Evolutionary conservation across 2,113 vertebrate genomes (phyloP).

Genomic region (Sphyrna mokarran): DNA sequence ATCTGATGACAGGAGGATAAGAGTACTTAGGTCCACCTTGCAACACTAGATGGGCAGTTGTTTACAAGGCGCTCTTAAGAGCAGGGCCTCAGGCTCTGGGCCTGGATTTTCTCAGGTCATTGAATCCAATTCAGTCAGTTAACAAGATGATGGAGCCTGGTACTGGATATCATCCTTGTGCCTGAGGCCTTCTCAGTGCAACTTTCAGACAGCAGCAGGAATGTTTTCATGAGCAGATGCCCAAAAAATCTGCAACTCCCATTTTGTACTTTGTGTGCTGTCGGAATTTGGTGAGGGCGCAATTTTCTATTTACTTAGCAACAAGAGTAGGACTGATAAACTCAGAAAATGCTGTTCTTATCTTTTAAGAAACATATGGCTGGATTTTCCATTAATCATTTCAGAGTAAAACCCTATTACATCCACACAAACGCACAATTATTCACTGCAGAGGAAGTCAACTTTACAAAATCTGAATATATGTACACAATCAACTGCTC

Average conservation of each 20-base stretch:
- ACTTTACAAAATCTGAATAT: conserved; percentile 4
- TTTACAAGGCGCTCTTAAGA: not conserved
- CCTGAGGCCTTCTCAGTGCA: not conserved
- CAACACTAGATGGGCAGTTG: not conserved
- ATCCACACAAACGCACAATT: not conserved
- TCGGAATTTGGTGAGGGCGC: not conserved
- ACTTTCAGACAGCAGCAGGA: not conserved
- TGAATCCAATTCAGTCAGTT: not conserved
- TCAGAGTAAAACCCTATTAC: not conserved
- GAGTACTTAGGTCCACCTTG: not conserved
- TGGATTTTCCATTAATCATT: not conserved
- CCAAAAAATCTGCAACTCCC: not conserved
- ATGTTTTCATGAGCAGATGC: not conserved
- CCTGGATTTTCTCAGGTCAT: conserved; percentile 18
- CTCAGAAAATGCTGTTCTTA: not conserved
- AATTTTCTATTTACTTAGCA: not conserved
- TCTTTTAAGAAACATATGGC: not conserved
- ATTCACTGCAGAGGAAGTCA: not conserved
- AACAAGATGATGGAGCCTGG: not conserved
- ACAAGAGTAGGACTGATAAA: not conserved
- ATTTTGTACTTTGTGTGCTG: not conserved
- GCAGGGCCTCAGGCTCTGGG: not conserved
- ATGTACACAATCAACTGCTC: not conserved
- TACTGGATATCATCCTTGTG: not conserved
- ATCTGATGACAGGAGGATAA: not conserved